These are phyloP conservation scores for Phorcus lineatus DNA, from an alignment of 2,888 invertebrate genomes.

Conservation along the genomic window DNA sequence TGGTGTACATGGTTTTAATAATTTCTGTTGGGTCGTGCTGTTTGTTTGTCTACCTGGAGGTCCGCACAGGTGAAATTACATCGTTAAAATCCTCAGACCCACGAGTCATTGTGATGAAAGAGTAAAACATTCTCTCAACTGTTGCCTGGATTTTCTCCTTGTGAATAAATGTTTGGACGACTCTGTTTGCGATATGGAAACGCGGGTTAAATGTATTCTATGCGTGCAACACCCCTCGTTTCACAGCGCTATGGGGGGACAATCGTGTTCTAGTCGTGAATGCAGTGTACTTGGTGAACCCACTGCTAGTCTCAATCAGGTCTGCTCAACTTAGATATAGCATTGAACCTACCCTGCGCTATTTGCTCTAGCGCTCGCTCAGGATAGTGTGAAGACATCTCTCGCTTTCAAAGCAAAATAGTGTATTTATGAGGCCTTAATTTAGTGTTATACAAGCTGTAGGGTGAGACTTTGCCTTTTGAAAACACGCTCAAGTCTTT, in stretches of 20 bases:
- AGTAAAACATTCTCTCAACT: background rate
- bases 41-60: no score
- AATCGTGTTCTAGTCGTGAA: background rate
- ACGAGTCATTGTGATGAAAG: background rate
- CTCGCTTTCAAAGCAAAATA: constrained; percentile 18
- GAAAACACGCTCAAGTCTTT: background rate
- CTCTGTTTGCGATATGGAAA: background rate
- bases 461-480: background rate
- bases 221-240: background rate
- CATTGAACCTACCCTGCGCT: background rate
- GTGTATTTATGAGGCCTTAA: constrained; percentile 23
- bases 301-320: background rate
- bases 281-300: constrained; percentile 2
- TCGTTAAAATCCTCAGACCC: background rate
- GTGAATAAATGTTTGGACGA: constrained; percentile 8
- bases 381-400: constrained; percentile 5
- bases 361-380: background rate
- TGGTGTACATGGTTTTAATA: no score
- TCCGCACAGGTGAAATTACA: background rate
- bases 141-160: background rate
- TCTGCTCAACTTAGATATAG: background rate
- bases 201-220: constrained; percentile 15
- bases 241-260: background rate
- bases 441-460: constrained; percentile 16
- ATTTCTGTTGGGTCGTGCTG: no score